Conservation (phyloP, 2,888 invertebrate species). For the Polyommatus icarus region DNA sequence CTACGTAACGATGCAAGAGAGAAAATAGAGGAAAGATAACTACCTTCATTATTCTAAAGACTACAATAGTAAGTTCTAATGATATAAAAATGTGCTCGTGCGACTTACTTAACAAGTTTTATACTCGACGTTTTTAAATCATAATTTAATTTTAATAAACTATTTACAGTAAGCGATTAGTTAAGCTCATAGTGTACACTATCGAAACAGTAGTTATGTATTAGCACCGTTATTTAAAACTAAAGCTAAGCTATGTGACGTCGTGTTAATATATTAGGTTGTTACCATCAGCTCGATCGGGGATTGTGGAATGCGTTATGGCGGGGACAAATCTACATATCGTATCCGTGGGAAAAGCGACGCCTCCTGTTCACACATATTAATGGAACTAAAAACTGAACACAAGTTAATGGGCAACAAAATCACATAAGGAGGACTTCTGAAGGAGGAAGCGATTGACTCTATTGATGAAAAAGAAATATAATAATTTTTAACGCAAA, state of each 20-base stretch:
- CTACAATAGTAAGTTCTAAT: constrained; percentile 5
- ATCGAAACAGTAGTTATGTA: constrained; percentile 23
- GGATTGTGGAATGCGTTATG: constrained; percentile 36
- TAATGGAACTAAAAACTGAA: constrained; percentile 10
- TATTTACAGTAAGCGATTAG: constrained; percentile 31
- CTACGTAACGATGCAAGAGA: constrained; percentile 11
- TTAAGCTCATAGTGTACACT: constrained; percentile 29
- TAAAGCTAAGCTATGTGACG: constrained; percentile 33
- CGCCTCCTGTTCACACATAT: constrained; percentile 39
- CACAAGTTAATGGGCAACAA: background rate
- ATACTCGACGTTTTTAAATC: background rate
- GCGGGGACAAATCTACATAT: constrained; percentile 33
- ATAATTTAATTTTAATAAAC: constrained; percentile 3
- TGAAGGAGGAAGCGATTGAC: background rate
- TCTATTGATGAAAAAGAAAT: background rate
- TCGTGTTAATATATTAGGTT: constrained; percentile 31
- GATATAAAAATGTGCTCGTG: constrained; percentile 1
- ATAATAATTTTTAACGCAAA: background rate
- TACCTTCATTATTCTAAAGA: background rate
- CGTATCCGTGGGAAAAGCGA: constrained; percentile 36
- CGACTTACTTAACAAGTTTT: background rate
- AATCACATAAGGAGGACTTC: background rate
- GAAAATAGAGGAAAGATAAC: constrained; percentile 10
- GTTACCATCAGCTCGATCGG: constrained; percentile 38
- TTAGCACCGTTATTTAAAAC: constrained; percentile 33